Percentiles rank a stretch among this genome's conserved stretches.
Conservation (phyloP, 2,888 invertebrate genomes). For the Phymatocera aterrima region DNA sequence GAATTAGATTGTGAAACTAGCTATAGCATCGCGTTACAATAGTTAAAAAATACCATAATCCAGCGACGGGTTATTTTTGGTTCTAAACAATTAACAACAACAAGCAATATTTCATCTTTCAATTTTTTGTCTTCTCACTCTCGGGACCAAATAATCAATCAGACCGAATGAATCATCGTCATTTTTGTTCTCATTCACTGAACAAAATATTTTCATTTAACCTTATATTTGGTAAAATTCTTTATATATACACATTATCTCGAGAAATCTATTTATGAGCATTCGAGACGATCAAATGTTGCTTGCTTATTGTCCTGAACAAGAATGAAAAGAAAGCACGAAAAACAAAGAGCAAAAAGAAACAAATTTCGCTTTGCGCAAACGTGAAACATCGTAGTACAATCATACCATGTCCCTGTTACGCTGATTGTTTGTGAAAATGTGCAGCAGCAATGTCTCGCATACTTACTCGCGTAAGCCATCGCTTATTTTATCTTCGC, state of each 20-base stretch:
- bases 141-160: not conserved
- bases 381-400: not conserved
- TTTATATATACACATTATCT: too few species aligned
- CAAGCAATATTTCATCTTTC: not conserved
- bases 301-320: not conserved
- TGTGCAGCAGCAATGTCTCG: not conserved
- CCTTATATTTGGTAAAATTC: not conserved
- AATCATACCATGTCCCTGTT: not conserved
- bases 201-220: too few species aligned
- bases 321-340: not conserved
- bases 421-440: conserved; percentile 6
- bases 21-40: not conserved
- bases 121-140: not conserved
- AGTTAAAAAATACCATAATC: not conserved
- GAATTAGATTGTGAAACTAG: conserved; percentile 16
- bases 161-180: not conserved
- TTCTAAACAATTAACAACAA: not conserved
- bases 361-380: not conserved
- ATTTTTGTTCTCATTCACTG: too few species aligned
- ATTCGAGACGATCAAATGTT: not conserved
- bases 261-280: not conserved
- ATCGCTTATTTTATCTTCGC: too few species aligned
- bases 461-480: too few species aligned
- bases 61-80: not conserved
- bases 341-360: not conserved